These are phyloP conservation scores for Trachelus iudaicus DNA, from an alignment of 2,888 invertebrate species.

Conservation along the genomic window DNA sequence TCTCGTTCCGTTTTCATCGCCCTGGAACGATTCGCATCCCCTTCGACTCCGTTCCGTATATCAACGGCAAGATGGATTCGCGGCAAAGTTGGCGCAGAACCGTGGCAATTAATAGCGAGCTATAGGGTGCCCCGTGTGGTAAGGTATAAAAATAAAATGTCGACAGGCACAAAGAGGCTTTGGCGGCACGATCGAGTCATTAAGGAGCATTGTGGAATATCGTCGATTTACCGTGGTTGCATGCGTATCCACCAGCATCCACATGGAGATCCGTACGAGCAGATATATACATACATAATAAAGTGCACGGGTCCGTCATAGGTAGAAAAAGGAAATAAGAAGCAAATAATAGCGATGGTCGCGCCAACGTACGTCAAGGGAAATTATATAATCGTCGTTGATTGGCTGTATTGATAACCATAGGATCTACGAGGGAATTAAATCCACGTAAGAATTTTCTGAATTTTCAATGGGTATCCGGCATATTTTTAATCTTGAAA, in stretches of 20 bases:
- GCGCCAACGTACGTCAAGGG: neutral
- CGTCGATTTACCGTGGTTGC: constrained; percentile 39
- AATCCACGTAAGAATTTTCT: neutral
- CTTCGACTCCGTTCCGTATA: neutral
- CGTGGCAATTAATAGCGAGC: constrained; percentile 62
- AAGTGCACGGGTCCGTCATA: neutral
- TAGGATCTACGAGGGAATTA: neutral
- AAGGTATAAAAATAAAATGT: constrained; percentile 49
- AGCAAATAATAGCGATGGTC: neutral
- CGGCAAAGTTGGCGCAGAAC: constrained; percentile 59
- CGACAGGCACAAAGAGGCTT: constrained; percentile 50
- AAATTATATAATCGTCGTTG: constrained; percentile 54
- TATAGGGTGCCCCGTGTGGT: constrained; percentile 63
- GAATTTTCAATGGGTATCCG: neutral
- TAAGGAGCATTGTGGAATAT: constrained; percentile 56
- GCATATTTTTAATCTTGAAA: neutral
- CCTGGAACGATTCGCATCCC: neutral
- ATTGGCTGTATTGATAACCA: constrained; percentile 31
- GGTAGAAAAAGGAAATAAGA: neutral
- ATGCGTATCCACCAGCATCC: neutral
- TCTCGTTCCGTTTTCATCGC: neutral
- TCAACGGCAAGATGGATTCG: constrained; percentile 52
- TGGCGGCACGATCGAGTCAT: constrained; percentile 61
- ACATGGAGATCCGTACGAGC: neutral
- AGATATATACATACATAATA: neutral